A percentile compares a stretch with the other conserved stretches of the same genome.
Evolutionary conservation across 2,113 vertebrate genomes (phyloP).

Genomic region (Nanger granti): DNA sequence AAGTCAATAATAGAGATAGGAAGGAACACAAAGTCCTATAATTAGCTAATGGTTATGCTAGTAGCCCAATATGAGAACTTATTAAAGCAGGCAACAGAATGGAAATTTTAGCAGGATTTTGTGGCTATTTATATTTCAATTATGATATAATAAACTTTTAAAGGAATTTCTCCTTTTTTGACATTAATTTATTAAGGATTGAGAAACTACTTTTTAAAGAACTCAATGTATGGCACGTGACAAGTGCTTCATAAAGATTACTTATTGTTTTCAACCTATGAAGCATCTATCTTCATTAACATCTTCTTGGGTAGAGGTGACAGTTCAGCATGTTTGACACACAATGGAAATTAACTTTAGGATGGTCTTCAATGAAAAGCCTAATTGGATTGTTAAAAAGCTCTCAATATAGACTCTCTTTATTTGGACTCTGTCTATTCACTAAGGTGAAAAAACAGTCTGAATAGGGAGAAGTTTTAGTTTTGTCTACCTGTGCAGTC

Average conservation of each 20-base stretch:
- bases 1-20: slow-evolving; percentile 26
- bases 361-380: neutral
- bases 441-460: neutral
- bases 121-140: neutral
- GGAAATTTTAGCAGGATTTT: neutral
- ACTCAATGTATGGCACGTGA: neutral
- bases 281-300: neutral
- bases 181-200: neutral
- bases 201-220: neutral
- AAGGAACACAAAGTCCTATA: slow-evolving; percentile 42
- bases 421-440: neutral
- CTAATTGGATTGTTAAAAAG: neutral
- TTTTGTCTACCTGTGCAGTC: neutral
- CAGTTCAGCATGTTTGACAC: neutral
- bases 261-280: neutral
- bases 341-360: neutral
- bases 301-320: neutral
- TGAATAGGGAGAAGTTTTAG: neutral
- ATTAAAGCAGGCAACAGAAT: slow-evolving; percentile 16
- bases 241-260: neutral
- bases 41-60: slow-evolving; percentile 36
- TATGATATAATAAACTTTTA: neutral
- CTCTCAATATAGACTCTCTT: neutral
- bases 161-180: neutral
- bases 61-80: slow-evolving; percentile 3